phyloP scores from a whole-genome alignment of 2,888 invertebrate species.

The Rhagonycha fulva region DNA sequence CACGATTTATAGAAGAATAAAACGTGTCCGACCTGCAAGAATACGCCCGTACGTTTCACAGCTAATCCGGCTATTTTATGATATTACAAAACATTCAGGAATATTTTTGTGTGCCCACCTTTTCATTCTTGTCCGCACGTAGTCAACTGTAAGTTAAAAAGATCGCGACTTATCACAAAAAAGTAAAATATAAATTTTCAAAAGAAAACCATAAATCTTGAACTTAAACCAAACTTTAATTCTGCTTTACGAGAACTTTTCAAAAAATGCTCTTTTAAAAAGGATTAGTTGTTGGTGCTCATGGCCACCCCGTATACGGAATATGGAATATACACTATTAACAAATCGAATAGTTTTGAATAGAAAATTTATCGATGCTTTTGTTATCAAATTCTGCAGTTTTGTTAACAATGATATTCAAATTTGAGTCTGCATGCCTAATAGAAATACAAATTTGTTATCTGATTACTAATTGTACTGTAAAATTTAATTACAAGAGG shows the following conservation, averaged over 20 bases:
- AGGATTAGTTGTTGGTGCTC: neutral
- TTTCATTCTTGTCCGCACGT: neutral
- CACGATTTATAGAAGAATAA: slow-evolving; percentile 29
- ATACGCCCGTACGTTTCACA: slow-evolving; percentile 17
- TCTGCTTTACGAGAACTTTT: neutral
- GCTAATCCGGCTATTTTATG: slow-evolving; percentile 28
- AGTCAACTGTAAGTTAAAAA: neutral
- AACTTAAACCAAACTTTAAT: neutral
- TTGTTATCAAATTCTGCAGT: slow-evolving; percentile 2
- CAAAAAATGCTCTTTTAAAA: neutral
- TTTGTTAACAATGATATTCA: slow-evolving; percentile 14
- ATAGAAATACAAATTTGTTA: slow-evolving; percentile 20
- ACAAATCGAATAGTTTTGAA: neutral
- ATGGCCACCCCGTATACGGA: neutral
- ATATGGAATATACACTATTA: neutral
- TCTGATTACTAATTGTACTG: slow-evolving; percentile 24
- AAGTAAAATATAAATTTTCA: neutral
- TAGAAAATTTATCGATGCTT: neutral
- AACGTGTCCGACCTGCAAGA: slow-evolving; percentile 26
- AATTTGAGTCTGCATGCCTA: slow-evolving; percentile 4
- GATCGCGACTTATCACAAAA: neutral
- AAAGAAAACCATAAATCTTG: neutral
- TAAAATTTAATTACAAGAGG: slow-evolving; percentile 24
- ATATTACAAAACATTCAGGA: slow-evolving; percentile 12
- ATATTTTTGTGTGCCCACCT: neutral